A percentile compares a stretch with the other conserved stretches of the same genome.
phyloP scores from a whole-genome alignment of 2,888 invertebrate genomes.

The Orchesella flavescens region DNA sequence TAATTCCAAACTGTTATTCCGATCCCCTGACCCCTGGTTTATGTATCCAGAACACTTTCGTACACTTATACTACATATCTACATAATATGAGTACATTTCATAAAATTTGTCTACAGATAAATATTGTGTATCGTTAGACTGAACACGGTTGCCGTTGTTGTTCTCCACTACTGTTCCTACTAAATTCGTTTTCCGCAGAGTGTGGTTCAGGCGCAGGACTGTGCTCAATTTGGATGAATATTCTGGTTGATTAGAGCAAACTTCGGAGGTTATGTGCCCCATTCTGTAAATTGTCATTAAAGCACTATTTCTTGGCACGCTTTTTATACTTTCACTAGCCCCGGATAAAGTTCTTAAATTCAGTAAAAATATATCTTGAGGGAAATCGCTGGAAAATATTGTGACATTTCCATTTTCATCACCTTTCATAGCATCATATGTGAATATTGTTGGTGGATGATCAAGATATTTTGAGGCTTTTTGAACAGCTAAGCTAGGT shows the following conservation, averaged over 20 bases:
- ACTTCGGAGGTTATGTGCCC: background rate
- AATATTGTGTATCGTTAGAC: background rate
- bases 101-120: background rate
- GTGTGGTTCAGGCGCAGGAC: constrained; percentile 15
- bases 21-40: too few species aligned
- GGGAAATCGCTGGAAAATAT: constrained; percentile 31
- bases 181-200: constrained; percentile 22
- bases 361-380: constrained; percentile 34
- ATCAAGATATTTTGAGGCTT: constrained; percentile 21
- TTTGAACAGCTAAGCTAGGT: constrained; percentile 16
- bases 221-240: background rate
- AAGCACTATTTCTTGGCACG: constrained; percentile 16
- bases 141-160: background rate
- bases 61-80: background rate
- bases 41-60: too few species aligned
- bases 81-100: constrained; percentile 17
- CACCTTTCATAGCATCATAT: constrained; percentile 31
- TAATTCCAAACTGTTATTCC: too few species aligned
- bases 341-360: constrained; percentile 13
- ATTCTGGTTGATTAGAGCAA: too few species aligned
- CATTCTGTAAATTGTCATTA: constrained; percentile 32
- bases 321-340: constrained; percentile 11
- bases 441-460: constrained; percentile 35
- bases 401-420: constrained; percentile 7
- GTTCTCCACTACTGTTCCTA: constrained; percentile 24